Evolutionary conservation across 2,888 invertebrate genomes (phyloP).

Genomic region (Phrixothrix hirtus): DNA sequence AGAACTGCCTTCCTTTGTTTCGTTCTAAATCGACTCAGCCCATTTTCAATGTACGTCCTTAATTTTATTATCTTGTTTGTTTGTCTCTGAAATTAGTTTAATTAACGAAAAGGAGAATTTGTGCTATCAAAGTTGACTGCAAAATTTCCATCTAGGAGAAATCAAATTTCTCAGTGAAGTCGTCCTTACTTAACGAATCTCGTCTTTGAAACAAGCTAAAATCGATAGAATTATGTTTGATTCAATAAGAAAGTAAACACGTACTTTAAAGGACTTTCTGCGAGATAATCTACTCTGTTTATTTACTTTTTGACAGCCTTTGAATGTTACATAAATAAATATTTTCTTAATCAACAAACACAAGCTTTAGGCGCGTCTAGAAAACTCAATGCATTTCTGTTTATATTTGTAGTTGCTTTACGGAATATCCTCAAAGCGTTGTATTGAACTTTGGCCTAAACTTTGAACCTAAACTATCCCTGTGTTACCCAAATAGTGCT

Average conservation of each 20-base stretch:
- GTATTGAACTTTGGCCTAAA: slow-evolving; percentile 1
- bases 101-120: background rate
- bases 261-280: no score
- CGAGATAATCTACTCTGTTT: no score
- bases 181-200: no score
- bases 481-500: background rate
- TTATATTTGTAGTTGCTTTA: background rate
- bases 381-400: no score
- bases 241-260: no score
- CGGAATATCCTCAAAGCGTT: background rate
- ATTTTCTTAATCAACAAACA: background rate
- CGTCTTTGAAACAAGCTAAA: no score
- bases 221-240: no score
- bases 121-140: background rate
- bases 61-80: no score
- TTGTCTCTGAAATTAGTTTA: background rate
- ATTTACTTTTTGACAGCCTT: background rate
- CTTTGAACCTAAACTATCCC: slow-evolving; percentile 4
- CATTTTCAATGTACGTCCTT: no score
- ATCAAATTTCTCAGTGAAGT: no score
- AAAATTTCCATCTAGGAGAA: no score
- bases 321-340: background rate
- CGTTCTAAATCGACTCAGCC: no score
- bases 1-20: background rate
- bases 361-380: background rate